Conservation (phyloP, 2,797 vertebrate species). For the Thamnophis elegans region DNA sequence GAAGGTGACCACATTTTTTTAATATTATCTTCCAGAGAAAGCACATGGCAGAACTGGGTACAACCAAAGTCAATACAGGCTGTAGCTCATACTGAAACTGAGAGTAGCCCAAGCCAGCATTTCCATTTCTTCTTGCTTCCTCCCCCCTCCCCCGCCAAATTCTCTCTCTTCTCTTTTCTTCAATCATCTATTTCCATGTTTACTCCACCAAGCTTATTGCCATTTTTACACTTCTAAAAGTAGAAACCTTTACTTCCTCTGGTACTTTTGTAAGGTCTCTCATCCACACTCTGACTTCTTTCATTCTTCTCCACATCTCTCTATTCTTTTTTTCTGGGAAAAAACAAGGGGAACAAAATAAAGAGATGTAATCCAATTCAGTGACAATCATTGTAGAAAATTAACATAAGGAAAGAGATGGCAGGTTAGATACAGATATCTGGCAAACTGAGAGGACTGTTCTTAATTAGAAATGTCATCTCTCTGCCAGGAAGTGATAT, state of each 20-base stretch:
- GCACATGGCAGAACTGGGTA: neutral
- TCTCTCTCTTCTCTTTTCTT: neutral
- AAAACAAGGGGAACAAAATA: neutral
- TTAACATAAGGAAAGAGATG: neutral
- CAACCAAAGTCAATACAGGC: neutral
- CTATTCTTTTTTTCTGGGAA: neutral
- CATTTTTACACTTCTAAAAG: neutral
- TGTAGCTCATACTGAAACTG: neutral
- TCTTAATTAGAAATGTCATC: neutral
- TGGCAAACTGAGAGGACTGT: neutral
- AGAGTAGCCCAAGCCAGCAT: neutral
- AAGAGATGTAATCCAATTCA: neutral
- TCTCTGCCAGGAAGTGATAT: neutral
- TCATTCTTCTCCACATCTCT: neutral
- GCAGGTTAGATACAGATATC: neutral
- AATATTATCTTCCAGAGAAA: neutral
- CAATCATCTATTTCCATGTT: neutral
- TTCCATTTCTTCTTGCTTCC: neutral
- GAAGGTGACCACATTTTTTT: neutral
- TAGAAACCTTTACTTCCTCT: neutral
- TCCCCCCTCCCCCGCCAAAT: accelerated
- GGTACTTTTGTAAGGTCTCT: neutral
- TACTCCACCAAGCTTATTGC: neutral
- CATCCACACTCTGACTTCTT: neutral
- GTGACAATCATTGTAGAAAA: neutral